Evolutionary conservation across 2,888 invertebrate species (phyloP).

Genomic region (Chrysodeixis includens): DNA sequence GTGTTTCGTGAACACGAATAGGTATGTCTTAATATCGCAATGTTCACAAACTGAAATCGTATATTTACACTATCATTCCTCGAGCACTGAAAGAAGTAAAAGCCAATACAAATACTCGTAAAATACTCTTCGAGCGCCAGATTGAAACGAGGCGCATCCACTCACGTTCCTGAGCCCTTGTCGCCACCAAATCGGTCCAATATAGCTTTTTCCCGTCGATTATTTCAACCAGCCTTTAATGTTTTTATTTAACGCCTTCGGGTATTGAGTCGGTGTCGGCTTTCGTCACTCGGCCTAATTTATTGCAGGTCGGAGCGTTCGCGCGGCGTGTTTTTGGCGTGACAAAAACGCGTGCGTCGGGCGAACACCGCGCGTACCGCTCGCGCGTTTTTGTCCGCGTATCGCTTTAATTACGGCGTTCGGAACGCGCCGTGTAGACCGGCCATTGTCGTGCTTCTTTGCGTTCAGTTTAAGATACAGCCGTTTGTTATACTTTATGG

Average conservation of each 20-base stretch:
- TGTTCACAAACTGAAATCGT: conserved; percentile 50
- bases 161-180: conserved; percentile 70
- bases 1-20: conserved; percentile 39
- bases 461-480: conserved; percentile 48
- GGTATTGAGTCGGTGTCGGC: conserved; percentile 86
- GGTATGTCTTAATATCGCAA: conserved; percentile 43
- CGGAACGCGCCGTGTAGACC: conserved; percentile 61
- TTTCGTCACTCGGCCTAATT: conserved; percentile 85
- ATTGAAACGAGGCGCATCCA: conserved; percentile 67
- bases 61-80: conserved; percentile 61
- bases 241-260: conserved; percentile 87
- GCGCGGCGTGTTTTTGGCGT: conserved; percentile 81
- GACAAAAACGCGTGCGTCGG: conserved; percentile 77
- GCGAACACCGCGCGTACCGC: conserved; percentile 71
- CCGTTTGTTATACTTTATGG: conserved; percentile 47
- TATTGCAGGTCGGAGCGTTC: conserved; percentile 81
- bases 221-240: conserved; percentile 87
- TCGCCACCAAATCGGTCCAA: conserved; percentile 84
- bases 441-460: conserved; percentile 58
- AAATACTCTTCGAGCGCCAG: conserved; percentile 60
- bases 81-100: conserved; percentile 58
- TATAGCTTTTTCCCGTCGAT: conserved; percentile 84
- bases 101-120: conserved; percentile 64
- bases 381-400: conserved; percentile 80
- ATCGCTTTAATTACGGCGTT: conserved; percentile 85